Base-by-base conservation (phyloP, 1,140 invertebrate species). In the Drosophila fuyamai region DNA sequence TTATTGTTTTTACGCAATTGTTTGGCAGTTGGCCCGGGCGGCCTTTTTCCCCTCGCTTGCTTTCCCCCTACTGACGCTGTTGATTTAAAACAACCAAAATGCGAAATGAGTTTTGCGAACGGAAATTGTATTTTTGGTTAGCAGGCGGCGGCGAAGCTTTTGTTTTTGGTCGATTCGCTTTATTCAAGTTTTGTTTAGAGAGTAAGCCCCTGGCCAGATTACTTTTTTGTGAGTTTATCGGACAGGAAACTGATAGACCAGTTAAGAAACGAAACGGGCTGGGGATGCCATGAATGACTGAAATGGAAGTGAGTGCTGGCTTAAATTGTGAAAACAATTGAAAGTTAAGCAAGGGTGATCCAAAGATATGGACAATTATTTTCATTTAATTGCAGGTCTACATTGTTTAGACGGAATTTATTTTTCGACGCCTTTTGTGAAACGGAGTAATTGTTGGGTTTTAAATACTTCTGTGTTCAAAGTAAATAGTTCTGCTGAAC, bases 1-100 rank as follows among this genome's bases (percentile, higher is more conserved):
- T 86, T 89, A 89, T 88, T 88, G 83, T 88, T 88, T 88, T 89
- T 80, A 80, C 83, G 76, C 84, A 88, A 88, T 89, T 89, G 80
- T 88, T 88, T 88, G 84, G 78, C 76, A 74, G 76, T 54, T 80
- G 84, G 79, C 67, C 79, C 62, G 51, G 66, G 59, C 65, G 75
- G 83, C 67, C 71, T 66, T 50, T 71, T 70, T 44, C 62, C 5
- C 18, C 8, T 23, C 18, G 18, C 18, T 23, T 23, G 23, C 23
- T 23, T 23, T 23, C 23, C 23, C 59, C 48, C 47, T 46, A 32
- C 54, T 48, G 54, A 36, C 65, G 66, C 62, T 85, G 83, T 88
- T 88, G 83, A 88, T 89, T 88, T 88, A 88, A 88, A 88, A 88
- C 84, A 88, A 83, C 80, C 84, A 77, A 83, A 88, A 89, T 88